These are phyloP conservation scores for Sceloporus tristichus DNA, from an alignment of 2,113 vertebrate genomes.

Conservation along the genomic window DNA sequence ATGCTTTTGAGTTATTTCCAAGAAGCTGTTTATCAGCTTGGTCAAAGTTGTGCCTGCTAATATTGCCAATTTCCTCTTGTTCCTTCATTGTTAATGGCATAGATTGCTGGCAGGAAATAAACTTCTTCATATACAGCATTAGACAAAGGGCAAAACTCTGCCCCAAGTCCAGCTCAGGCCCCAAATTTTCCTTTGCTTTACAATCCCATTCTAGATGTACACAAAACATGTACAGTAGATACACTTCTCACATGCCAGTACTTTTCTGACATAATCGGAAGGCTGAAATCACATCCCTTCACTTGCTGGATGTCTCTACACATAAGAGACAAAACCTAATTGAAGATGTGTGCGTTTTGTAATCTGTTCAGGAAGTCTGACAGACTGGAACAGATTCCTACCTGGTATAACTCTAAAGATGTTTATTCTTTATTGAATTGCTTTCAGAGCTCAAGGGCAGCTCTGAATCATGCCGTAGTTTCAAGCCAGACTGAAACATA, in stretches of 20 bases:
- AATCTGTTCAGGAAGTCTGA: background rate
- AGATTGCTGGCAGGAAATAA: too few relatives aligned
- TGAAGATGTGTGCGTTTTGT: too few relatives aligned
- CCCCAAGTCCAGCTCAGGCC: background rate
- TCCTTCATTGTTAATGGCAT: too few relatives aligned
- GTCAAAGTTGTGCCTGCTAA: background rate
- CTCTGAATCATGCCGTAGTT: background rate
- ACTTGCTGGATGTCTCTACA: background rate
- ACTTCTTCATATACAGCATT: background rate
- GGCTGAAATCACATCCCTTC: background rate
- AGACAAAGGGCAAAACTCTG: background rate
- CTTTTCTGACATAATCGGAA: background rate
- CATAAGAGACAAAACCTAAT: background rate
- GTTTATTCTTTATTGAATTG: background rate
- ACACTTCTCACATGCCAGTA: background rate
- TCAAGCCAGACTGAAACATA: background rate
- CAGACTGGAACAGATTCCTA: background rate
- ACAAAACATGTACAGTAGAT: background rate
- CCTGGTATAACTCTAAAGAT: background rate
- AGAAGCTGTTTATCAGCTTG: background rate
- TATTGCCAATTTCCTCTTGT: background rate
- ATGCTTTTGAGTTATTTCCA: background rate
- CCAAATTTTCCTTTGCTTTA: background rate
- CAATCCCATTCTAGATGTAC: background rate
- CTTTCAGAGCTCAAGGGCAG: background rate